Conservation (phyloP, 2,113 vertebrate genomes). For the Raja brachyura region DNA sequence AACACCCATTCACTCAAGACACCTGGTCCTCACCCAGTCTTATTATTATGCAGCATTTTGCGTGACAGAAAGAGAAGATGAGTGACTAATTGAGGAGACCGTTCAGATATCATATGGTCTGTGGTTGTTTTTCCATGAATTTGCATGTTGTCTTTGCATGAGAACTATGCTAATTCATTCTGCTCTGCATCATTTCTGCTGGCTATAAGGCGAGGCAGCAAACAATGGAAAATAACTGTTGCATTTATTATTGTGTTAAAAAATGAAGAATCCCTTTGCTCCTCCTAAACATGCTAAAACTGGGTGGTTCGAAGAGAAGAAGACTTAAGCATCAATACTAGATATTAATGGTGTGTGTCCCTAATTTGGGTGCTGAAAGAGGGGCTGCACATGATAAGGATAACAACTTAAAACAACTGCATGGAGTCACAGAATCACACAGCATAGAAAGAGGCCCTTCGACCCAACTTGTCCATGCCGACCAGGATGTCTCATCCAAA, state of each 20-base stretch:
- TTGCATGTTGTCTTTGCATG: no score
- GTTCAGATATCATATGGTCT: neutral
- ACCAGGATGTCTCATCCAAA: no score
- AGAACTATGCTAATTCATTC: no score
- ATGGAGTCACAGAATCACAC: no score
- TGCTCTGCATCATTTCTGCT: neutral
- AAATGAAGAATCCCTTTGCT: neutral
- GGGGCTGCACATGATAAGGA: neutral
- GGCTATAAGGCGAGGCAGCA: neutral
- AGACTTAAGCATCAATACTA: neutral
- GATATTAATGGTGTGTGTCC: neutral
- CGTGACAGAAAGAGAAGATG: neutral
- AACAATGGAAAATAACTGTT: neutral
- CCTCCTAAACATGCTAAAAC: neutral
- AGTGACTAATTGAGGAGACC: neutral
- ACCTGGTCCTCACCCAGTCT: neutral
- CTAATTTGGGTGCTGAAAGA: neutral
- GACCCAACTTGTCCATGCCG: no score
- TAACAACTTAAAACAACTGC: no score
- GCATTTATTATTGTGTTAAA: neutral
- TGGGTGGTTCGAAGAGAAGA: neutral
- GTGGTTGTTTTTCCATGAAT: neutral
- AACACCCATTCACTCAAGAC: no score
- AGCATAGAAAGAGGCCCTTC: no score
- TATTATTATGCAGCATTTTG: neutral